Conservation (phyloP, 2,888 invertebrate species). For the Cheilosia variabilis region DNA sequence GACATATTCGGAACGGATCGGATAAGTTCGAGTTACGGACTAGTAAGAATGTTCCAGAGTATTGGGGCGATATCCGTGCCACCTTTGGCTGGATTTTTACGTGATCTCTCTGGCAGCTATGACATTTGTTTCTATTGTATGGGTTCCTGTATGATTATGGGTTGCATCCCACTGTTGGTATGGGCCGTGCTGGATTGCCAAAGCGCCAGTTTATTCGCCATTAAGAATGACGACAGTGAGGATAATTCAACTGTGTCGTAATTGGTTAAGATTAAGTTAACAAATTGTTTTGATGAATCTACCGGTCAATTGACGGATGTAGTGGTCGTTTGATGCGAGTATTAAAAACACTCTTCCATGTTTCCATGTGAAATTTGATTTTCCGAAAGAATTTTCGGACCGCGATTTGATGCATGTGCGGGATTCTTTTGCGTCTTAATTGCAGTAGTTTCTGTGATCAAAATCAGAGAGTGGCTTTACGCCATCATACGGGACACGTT, state of each 20-base stretch:
- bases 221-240: constrained; percentile 80
- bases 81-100: constrained; percentile 88
- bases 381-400: background rate
- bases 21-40: constrained; percentile 90
- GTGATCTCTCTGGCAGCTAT: constrained; percentile 89
- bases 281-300: background rate
- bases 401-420: no score
- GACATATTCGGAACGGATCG: constrained; percentile 90
- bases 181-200: constrained; percentile 82
- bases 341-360: background rate
- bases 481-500: no score
- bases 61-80: constrained; percentile 89
- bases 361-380: background rate
- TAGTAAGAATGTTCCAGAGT: constrained; percentile 91
- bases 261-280: constrained; percentile 27
- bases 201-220: constrained; percentile 79
- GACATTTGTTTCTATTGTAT: constrained; percentile 90
- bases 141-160: constrained; percentile 90
- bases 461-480: no score
- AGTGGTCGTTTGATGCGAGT: background rate
- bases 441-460: no score
- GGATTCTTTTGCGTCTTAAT: no score
- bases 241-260: constrained; percentile 81
- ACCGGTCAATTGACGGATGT: background rate
- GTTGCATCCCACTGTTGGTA: constrained; percentile 87